Percentiles rank a stretch among this genome's conserved stretches.
These are phyloP conservation scores for Spisula solida DNA, from an alignment of 2,888 invertebrate genomes.

Conservation along the genomic window DNA sequence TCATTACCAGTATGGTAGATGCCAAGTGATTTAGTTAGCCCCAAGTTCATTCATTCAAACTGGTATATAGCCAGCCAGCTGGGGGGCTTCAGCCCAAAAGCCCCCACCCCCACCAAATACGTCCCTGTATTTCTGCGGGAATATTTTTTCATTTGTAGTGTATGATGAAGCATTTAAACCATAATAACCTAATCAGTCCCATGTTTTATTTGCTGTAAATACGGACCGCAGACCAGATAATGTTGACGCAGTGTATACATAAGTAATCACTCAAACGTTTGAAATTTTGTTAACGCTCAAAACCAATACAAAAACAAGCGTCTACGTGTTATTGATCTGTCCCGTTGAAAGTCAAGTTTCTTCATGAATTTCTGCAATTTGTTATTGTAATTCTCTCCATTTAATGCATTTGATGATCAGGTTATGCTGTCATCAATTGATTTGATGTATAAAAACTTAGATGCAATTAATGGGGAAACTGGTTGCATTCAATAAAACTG, in stretches of 20 bases:
- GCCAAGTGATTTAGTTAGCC: too few relatives aligned
- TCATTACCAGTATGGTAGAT: too few relatives aligned
- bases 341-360: slow-evolving; percentile 55
- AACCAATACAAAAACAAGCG: slow-evolving; percentile 30
- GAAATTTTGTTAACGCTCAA: neutral
- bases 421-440: neutral
- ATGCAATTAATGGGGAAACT: neutral
- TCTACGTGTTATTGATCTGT: slow-evolving; percentile 39
- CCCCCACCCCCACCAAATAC: too few relatives aligned
- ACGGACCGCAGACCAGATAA: neutral
- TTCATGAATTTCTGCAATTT: slow-evolving; percentile 40
- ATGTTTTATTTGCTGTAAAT: neutral
- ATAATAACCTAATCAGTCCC: neutral
- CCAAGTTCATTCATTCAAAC: too few relatives aligned
- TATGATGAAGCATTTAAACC: neutral
- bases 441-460: neutral
- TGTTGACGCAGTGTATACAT: neutral
- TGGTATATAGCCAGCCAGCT: too few relatives aligned
- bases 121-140: neutral
- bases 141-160: neutral
- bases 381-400: neutral
- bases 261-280: slow-evolving; percentile 8
- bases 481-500: neutral
- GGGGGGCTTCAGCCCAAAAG: too few relatives aligned
- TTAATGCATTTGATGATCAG: neutral